Conservation (phyloP, 2,888 invertebrate genomes). For the Atrina japonica region DNA sequence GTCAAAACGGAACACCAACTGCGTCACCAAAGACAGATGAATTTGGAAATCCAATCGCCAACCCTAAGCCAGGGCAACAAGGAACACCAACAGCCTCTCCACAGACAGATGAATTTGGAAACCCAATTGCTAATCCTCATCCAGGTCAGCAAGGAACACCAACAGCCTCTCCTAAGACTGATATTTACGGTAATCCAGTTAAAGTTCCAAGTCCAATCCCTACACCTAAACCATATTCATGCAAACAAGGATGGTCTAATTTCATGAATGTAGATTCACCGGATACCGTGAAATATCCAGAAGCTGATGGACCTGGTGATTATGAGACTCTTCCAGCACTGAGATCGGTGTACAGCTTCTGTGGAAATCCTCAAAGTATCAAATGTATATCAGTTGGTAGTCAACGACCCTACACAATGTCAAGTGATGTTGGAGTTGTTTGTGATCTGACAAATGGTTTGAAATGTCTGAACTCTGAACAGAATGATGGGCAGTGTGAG, state of each 20-base stretch:
- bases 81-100: slow-evolving; percentile 50
- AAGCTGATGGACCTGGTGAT: slow-evolving; percentile 58
- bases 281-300: slow-evolving; percentile 38
- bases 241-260: slow-evolving; percentile 62
- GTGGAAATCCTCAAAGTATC: slow-evolving; percentile 67
- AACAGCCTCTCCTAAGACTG: slow-evolving; percentile 13
- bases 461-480: slow-evolving; percentile 83
- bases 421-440: slow-evolving; percentile 54
- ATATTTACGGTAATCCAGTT: slow-evolving; percentile 22
- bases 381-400: slow-evolving; percentile 62
- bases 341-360: slow-evolving; percentile 65
- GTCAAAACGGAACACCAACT: slow-evolving; percentile 34
- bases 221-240: slow-evolving; percentile 53
- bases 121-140: slow-evolving; percentile 27
- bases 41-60: slow-evolving; percentile 26
- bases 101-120: slow-evolving; percentile 25
- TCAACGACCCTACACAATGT: slow-evolving; percentile 57
- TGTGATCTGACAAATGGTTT: slow-evolving; percentile 86
- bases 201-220: slow-evolving; percentile 34
- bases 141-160: slow-evolving; percentile 18
- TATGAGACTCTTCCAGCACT: slow-evolving; percentile 59
- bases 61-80: slow-evolving; percentile 21
- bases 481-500: slow-evolving; percentile 60
- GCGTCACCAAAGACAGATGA: slow-evolving; percentile 40
- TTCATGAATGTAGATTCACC: slow-evolving; percentile 69